Percentiles rank a stretch among this genome's conserved stretches.
These are phyloP conservation scores for Epizoanthus ramosus DNA, from an alignment of 92 coral and sea anemone species.

Conservation along the genomic window DNA sequence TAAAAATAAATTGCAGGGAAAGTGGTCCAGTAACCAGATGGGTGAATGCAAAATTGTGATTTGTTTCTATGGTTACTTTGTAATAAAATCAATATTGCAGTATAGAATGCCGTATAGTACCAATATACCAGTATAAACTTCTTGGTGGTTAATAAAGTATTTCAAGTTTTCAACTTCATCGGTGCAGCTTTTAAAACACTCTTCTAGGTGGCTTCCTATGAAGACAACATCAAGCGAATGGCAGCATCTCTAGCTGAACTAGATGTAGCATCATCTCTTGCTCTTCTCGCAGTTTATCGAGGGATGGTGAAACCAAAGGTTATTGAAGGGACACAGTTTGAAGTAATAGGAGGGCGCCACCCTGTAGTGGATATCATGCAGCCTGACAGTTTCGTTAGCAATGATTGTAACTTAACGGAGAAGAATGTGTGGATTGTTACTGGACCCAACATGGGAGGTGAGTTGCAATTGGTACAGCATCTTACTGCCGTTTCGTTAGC, in stretches of 20 bases:
- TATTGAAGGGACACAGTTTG: conserved; percentile 52
- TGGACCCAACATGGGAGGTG: conserved; percentile 93
- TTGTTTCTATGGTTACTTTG: too few species aligned
- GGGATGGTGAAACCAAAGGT: conserved; percentile 71
- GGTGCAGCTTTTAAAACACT: not conserved
- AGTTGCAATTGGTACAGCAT: conserved; percentile 22
- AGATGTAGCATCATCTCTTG: conserved; percentile 81
- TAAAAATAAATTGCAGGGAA: too few species aligned
- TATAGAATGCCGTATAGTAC: too few species aligned
- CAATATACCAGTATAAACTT: too few species aligned
- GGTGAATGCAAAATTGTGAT: too few species aligned
- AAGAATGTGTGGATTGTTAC: conserved; percentile 84
- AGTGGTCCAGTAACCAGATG: too few species aligned
- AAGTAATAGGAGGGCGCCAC: conserved; percentile 78
- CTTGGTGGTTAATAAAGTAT: too few species aligned
- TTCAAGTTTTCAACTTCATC: too few species aligned
- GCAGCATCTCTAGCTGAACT: conserved; percentile 76
- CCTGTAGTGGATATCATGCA: conserved; percentile 88
- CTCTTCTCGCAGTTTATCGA: conserved; percentile 75
- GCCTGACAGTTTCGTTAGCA: conserved; percentile 84
- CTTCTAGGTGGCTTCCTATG: conserved; percentile 73
- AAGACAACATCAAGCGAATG: conserved; percentile 65
- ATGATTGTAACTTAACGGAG: conserved; percentile 73
- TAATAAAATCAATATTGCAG: too few species aligned
- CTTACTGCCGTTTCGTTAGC: conserved; percentile 47